Base-by-base conservation (phyloP, 2,888 invertebrate genomes). In the Epirrita christyi region DNA sequence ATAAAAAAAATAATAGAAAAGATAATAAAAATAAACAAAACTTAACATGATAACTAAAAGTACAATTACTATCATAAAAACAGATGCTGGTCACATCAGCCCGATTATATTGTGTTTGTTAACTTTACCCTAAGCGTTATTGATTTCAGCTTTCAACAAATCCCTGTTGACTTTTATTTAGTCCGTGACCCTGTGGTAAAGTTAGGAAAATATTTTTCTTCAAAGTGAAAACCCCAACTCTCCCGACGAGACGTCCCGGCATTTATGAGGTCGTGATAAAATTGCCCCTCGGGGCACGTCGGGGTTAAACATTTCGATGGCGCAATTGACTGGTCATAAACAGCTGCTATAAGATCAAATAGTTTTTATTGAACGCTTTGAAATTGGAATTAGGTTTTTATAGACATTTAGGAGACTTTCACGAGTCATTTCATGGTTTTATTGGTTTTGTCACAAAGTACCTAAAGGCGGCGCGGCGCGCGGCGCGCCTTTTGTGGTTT, bases 201-300 rank as follows among this genome's bases (percentile, higher is more conserved):
- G 44, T 44, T 52, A 32, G 8, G 10, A 5, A 34, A 53, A 45
- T 40, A 45, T 53, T 45, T 32, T 52, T 13, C 38, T 13, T n/a
- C 29, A 8, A 28, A 38, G 44, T 21, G 21, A 21, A 21, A 21
- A 21, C 4, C 21, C 21, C 21, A 4, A 21, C 21, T 21, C 21
- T 21, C 21, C 21, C 21, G 21, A 21, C 21, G 21, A 21, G 21
- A n/a, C 45, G n/a, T 21, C 15, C 8, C 21, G 45, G 40, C 34
- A 45, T 53, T 52, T 53, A 45, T 40, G 52, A 53, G 44, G 44
- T 45, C 52, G 40, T 41, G 45, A 51, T 40, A 41, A 41, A 56
- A 56, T 41, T 42, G n/a, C 45, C 38, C 38, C 41, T 37, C 21
- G 32, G 40, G 40, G 21, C 13, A 21, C 32, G 15, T 38, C 44